These are phyloP conservation scores for Botia almorhae DNA, from an alignment of 2,797 vertebrate genomes.

Conservation along the genomic window DNA sequence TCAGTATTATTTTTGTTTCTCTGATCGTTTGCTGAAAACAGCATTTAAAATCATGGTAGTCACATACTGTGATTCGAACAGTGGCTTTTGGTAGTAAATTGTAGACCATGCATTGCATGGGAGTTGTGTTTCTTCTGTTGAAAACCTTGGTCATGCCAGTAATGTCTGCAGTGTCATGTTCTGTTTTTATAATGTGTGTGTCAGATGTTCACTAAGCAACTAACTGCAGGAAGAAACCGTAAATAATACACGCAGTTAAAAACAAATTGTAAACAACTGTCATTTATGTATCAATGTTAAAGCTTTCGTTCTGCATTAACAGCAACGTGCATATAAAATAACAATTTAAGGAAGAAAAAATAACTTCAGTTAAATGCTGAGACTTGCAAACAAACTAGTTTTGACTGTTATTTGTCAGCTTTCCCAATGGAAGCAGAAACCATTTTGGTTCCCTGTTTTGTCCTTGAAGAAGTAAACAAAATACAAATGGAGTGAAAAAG, in stretches of 20 bases:
- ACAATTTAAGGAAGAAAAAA: not conserved
- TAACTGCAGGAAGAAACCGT: constrained; percentile 7
- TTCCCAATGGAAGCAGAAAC: constrained; percentile 7
- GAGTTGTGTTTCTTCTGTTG: constrained; percentile 15
- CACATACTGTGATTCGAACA: constrained; percentile 28
- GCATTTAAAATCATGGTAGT: constrained; percentile 21
- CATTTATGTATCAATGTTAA: constrained; percentile 4
- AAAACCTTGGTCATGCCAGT: constrained; percentile 34
- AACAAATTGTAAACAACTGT: not conserved
- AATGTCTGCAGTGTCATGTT: constrained; percentile 5
- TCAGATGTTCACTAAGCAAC: constrained; percentile 16
- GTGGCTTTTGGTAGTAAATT: constrained; percentile 13
- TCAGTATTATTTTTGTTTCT: constrained; percentile 41
- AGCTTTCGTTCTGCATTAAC: constrained; percentile 6
- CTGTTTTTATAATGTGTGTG: constrained; percentile 10
- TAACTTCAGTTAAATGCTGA: not conserved
- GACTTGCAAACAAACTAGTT: constrained; percentile 2
- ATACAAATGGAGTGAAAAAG: constrained; percentile 6
- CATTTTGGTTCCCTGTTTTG: constrained; percentile 2
- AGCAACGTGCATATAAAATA: constrained; percentile 20
- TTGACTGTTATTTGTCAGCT: constrained; percentile 7
- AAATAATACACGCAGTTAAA: not conserved
- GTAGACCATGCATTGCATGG: constrained; percentile 31
- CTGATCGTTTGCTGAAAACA: not conserved
- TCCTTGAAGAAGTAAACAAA: constrained; percentile 18